phyloP scores from a whole-genome alignment of 2,797 vertebrate genomes.

The Sebastes glaucus region DNA sequence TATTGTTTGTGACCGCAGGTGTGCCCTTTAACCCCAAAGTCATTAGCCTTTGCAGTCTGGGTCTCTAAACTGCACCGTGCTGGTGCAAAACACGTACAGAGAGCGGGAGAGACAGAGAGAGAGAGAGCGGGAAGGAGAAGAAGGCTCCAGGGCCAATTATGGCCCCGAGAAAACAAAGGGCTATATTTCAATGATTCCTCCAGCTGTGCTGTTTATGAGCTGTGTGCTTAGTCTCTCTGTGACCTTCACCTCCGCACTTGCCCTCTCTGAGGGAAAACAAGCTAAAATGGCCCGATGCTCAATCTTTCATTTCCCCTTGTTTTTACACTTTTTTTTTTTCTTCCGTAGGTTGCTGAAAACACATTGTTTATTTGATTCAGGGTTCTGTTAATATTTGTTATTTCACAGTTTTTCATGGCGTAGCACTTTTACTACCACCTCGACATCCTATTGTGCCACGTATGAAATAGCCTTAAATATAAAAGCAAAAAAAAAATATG shows the following conservation, averaged over 20 bases:
- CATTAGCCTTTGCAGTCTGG: slow-evolving; percentile 74
- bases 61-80: slow-evolving; percentile 72
- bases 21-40: slow-evolving; percentile 73
- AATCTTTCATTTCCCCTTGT: slow-evolving; percentile 77
- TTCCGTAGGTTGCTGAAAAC: slow-evolving; percentile 39
- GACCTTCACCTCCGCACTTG: slow-evolving; percentile 84
- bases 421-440: slow-evolving; percentile 82
- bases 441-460: slow-evolving; percentile 83
- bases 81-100: slow-evolving; percentile 72
- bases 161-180: slow-evolving; percentile 79
- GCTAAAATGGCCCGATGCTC: slow-evolving; percentile 76
- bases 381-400: slow-evolving; percentile 59
- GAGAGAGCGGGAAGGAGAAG: slow-evolving; percentile 64
- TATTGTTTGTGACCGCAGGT: slow-evolving; percentile 70
- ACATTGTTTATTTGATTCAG: slow-evolving; percentile 63
- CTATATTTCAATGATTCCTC: slow-evolving; percentile 82
- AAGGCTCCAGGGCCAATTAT: slow-evolving; percentile 81
- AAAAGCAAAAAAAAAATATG: slow-evolving; percentile 83
- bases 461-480: slow-evolving; percentile 85
- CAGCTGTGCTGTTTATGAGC: slow-evolving; percentile 83
- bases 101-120: slow-evolving; percentile 49
- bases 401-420: slow-evolving; percentile 58
- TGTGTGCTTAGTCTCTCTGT: slow-evolving; percentile 80
- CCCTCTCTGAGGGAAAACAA: slow-evolving; percentile 81
- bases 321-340: slow-evolving; percentile 60